Conservation (phyloP, 30 jellyfish, hydroid and myxozoan genomes). For the Aurelia aurita complex sp. Pacific region DNA sequence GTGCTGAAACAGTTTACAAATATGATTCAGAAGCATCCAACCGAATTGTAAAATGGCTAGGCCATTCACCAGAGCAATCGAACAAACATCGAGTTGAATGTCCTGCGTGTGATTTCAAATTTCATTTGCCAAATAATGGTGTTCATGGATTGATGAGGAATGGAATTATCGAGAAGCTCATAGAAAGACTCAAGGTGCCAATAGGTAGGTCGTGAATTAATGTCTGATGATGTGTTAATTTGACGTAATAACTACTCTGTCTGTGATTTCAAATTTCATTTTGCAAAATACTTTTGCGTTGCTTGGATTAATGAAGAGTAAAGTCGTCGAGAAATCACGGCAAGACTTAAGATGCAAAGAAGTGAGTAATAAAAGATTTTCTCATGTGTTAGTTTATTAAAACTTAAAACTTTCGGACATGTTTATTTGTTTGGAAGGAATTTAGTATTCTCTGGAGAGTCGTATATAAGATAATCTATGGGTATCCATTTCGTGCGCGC, state of each 20-base stretch:
- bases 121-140: constrained; percentile 49
- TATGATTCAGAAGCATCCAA: constrained; percentile 15
- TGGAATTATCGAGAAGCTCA: constrained; percentile 21
- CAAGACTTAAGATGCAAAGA: not conserved
- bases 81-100: constrained; percentile 27
- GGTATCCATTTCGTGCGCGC: too few species aligned
- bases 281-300: constrained; percentile 48
- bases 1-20: constrained; percentile 38
- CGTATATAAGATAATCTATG: too few species aligned
- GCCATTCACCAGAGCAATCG: constrained; percentile 3
- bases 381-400: too few species aligned
- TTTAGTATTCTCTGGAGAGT: too few species aligned
- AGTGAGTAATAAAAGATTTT: not conserved
- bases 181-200: not conserved
- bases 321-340: constrained; percentile 24
- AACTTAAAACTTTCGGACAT: too few species aligned
- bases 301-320: constrained; percentile 26
- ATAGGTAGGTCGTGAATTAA: not conserved
- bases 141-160: constrained; percentile 41
- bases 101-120: constrained; percentile 50
- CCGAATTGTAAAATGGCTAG: not conserved
- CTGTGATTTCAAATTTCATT: constrained; percentile 25
- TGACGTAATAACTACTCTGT: constrained; percentile 28
- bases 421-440: too few species aligned
- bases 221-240: not conserved